phyloP scores from a whole-genome alignment of 2,113 vertebrate genomes.

The Vombatus ursinus region DNA sequence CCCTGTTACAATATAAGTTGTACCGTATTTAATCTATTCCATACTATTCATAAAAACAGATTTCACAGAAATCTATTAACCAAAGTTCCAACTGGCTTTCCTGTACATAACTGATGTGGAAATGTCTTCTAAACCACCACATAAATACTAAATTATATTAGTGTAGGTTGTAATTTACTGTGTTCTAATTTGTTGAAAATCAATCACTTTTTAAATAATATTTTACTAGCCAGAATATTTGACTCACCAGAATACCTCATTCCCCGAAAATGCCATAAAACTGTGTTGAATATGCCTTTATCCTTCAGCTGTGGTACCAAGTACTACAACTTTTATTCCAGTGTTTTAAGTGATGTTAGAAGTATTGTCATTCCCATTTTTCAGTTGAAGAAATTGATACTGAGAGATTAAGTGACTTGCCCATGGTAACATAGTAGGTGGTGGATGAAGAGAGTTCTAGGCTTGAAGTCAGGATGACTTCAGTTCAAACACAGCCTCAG shows the following conservation, averaged over 20 bases:
- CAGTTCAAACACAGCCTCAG: neutral
- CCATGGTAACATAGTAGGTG: neutral
- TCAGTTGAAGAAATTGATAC: neutral
- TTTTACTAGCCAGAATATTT: neutral
- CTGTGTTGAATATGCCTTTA: neutral
- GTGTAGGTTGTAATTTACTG: neutral
- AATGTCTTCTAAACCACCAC: too few relatives aligned
- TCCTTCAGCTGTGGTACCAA: neutral
- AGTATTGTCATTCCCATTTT: neutral
- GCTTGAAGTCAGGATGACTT: neutral
- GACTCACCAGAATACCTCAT: neutral
- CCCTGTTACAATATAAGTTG: too few relatives aligned
- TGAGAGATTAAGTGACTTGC: neutral
- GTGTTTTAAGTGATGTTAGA: neutral
- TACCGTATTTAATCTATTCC: too few relatives aligned
- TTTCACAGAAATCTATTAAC: too few relatives aligned
- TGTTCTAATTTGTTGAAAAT: neutral
- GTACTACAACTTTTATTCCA: neutral
- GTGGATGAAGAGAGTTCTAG: neutral
- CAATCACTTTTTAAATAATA: neutral
- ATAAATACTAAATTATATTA: too few relatives aligned
- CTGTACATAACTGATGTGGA: too few relatives aligned
- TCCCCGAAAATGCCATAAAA: neutral
- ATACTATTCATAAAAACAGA: too few relatives aligned
- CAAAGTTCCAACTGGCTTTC: too few relatives aligned